Conservation (phyloP, 2,888 invertebrate genomes). For the Colletes collaris region DNA sequence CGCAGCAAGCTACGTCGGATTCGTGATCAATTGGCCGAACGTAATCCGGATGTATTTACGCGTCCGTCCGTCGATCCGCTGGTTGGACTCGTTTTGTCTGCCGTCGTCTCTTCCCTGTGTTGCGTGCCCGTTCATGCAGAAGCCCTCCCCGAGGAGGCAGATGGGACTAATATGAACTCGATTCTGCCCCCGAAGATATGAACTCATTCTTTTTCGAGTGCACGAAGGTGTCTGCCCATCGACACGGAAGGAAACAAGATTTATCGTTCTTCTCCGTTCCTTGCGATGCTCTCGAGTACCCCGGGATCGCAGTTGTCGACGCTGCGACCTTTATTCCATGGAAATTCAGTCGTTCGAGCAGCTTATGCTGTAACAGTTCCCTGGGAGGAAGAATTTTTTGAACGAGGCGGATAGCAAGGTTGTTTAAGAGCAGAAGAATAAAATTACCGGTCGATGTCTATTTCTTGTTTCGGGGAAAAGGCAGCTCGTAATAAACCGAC, state of each 20-base stretch:
- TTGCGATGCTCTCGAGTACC: no score
- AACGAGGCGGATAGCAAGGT: no score
- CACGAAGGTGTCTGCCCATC: slow-evolving; percentile 67
- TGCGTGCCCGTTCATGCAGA: slow-evolving; percentile 76
- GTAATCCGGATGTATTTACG: slow-evolving; percentile 78
- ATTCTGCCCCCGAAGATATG: slow-evolving; percentile 77
- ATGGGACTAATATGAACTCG: slow-evolving; percentile 82
- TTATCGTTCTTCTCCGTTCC: slow-evolving; percentile 68
- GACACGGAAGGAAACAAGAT: slow-evolving; percentile 76
- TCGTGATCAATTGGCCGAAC: slow-evolving; percentile 82
- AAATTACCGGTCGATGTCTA: no score
- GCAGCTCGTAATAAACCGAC: no score
- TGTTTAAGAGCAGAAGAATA: no score
- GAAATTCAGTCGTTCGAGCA: no score
- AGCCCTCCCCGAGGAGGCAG: slow-evolving; percentile 78
- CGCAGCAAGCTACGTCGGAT: slow-evolving; percentile 76
- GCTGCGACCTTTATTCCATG: no score
- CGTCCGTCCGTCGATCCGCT: slow-evolving; percentile 68
- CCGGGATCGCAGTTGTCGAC: no score
- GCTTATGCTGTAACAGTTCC: no score
- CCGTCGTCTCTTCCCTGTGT: slow-evolving; percentile 64
- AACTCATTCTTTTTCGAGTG: slow-evolving; percentile 77
- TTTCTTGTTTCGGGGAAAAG: no score
- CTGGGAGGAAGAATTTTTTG: no score
- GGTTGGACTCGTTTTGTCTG: slow-evolving; percentile 66